Conservation (phyloP, 2,888 invertebrate species). For the Oligia strigilis region DNA sequence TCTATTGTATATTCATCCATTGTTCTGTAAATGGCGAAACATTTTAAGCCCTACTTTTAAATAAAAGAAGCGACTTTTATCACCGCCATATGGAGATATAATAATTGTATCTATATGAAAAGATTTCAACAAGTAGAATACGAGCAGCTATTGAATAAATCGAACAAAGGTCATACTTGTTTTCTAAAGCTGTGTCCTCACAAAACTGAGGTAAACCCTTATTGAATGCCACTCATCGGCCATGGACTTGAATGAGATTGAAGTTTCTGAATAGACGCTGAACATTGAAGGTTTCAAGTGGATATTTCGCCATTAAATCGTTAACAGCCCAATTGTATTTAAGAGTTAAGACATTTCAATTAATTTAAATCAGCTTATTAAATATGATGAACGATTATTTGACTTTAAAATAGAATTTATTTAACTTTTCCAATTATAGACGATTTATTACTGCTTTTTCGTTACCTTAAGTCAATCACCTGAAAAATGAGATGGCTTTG, state of each 20-base stretch:
- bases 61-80: constrained; percentile 48
- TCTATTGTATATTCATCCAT: constrained; percentile 55
- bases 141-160: constrained; percentile 21
- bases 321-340: constrained; percentile 16
- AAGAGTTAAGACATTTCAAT: not conserved
- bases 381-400: not conserved
- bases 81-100: constrained; percentile 33
- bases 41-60: constrained; percentile 51
- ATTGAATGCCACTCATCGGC: constrained; percentile 24
- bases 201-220: constrained; percentile 3
- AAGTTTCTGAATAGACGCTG: constrained; percentile 24
- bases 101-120: constrained; percentile 20
- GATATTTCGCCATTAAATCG: constrained; percentile 17
- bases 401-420: not conserved
- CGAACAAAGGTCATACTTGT: constrained; percentile 32
- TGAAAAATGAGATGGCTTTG: not conserved
- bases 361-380: constrained; percentile 4
- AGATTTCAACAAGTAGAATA: constrained; percentile 29
- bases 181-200: constrained; percentile 35
- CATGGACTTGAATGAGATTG: constrained; percentile 20
- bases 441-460: not conserved
- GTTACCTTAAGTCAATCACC: too few relatives aligned
- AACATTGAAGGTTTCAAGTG: constrained; percentile 11
- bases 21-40: constrained; percentile 58
- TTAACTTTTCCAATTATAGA: constrained; percentile 5